Evolutionary conservation across 2,888 invertebrate genomes (phyloP), one percentile per base, ranked within the genome.

Genomic region (Suillia variegata): DNA sequence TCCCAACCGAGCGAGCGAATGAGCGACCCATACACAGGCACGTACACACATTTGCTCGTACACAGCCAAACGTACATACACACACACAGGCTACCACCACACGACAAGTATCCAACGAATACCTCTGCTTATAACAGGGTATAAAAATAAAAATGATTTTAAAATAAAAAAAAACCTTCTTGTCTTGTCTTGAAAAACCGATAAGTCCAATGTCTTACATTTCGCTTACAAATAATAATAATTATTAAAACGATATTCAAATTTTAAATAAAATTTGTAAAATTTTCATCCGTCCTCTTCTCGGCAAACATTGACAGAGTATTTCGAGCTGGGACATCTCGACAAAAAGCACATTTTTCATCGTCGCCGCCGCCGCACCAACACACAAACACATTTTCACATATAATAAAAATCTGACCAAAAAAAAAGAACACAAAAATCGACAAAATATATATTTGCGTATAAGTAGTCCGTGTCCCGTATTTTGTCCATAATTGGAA

Each of bases 351-450:
- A 38, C 38, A 38, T 38, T 50, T 17, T 45, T 55, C 55, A 22
- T n/a, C n/a, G n/a, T n/a, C n/a, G 12, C 15, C 24, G 12, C n/a
- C 21, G 50, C 10, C 49, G 57, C 52, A 52, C 33, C 31, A 12
- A 31, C 38, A 58, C 48, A 57, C 42, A 56, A 38, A 45, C 47
- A 58, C 52, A 57, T 22, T 20, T 42, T 57, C 20, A 60, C 54
- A 64, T 24, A 65, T 50, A 50, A 50, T 24, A 58, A 52, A 50
- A 60, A 67, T 58, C 54, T 15, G 15, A 17, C 20, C 38, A 31
- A 20, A 53, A 62, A 42, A 56, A 4, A 48, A 54, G 24, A n/a
- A 59, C 56, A 34, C 45, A 51, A 34, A 59, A 53, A 55, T 51
- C 20, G 21, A 24, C 10, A 13, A 50, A 15, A 47, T 50, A 38